phyloP scores from a whole-genome alignment of 2,888 invertebrate genomes.

The Hypomecis punctinalis region DNA sequence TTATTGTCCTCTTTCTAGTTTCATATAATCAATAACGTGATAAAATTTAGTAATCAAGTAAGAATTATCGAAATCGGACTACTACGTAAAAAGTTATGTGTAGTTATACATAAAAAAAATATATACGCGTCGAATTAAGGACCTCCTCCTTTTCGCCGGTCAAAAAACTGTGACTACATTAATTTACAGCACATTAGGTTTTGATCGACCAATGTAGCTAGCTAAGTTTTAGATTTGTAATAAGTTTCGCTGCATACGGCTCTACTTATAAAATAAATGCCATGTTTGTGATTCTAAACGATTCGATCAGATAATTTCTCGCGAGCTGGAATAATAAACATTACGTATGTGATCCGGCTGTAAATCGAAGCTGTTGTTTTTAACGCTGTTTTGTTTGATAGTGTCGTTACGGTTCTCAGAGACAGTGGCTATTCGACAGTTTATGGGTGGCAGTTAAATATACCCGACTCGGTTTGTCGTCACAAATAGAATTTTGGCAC shows the following conservation, averaged over 20 bases:
- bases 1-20: too few relatives aligned
- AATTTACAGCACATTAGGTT: background rate
- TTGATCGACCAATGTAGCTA: background rate
- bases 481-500: conserved; percentile 85
- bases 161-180: background rate
- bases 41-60: too few relatives aligned
- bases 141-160: too few relatives aligned
- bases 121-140: too few relatives aligned
- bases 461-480: conserved; percentile 83
- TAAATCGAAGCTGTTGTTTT: conserved; percentile 38
- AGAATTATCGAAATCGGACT: too few relatives aligned
- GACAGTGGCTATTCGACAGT: conserved; percentile 77
- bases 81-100: too few relatives aligned
- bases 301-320: conserved; percentile 28
- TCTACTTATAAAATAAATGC: conserved; percentile 18
- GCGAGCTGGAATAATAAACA: conserved; percentile 26
- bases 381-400: conserved; percentile 53
- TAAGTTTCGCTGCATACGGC: conserved; percentile 8
- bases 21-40: too few relatives aligned
- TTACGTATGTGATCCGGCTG: conserved; percentile 33
- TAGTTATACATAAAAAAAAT: too few relatives aligned
- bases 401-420: conserved; percentile 64
- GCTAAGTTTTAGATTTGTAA: background rate
- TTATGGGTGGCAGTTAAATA: conserved; percentile 84
- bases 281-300: conserved; percentile 17